A percentile compares a stretch with the other conserved stretches of the same genome.
Evolutionary conservation across 2,888 invertebrate genomes (phyloP).

Genomic region (Trissoscelio sp.): DNA sequence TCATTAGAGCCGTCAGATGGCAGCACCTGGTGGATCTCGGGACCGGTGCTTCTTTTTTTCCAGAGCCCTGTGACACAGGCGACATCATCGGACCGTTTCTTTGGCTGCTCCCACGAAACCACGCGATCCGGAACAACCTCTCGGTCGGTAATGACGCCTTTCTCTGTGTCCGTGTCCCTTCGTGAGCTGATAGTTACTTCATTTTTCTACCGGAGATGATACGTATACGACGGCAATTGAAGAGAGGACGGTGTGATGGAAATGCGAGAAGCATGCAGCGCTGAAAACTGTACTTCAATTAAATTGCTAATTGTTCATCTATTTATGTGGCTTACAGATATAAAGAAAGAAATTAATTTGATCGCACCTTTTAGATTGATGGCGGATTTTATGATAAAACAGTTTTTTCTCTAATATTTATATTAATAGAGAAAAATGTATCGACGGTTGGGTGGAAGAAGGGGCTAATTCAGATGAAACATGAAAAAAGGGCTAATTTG

Average conservation of each 20-base stretch:
- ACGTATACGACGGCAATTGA: slow-evolving; percentile 9
- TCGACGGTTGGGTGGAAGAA: no score
- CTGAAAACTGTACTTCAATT: slow-evolving; percentile 5
- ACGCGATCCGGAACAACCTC: slow-evolving; percentile 66
- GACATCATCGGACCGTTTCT: slow-evolving; percentile 69
- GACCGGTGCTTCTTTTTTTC: slow-evolving; percentile 20
- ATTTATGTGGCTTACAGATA: no score
- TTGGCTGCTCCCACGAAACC: slow-evolving; percentile 66
- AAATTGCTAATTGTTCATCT: not conserved
- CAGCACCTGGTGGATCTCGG: slow-evolving; percentile 79
- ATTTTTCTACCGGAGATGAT: slow-evolving; percentile 18
- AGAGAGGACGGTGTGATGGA: slow-evolving; percentile 24
- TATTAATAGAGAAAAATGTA: no score
- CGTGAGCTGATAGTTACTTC: slow-evolving; percentile 47
- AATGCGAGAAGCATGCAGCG: slow-evolving; percentile 1
- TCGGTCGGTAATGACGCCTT: slow-evolving; percentile 73
- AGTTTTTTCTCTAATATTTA: no score
- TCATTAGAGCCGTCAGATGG: slow-evolving; percentile 73
- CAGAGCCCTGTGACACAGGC: slow-evolving; percentile 65
- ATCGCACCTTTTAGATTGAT: no score
- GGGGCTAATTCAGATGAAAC: no score
- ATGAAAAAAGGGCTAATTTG: no score
- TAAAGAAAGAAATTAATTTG: no score
- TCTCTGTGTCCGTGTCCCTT: slow-evolving; percentile 38
- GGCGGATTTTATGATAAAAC: no score